Evolutionary conservation across 2,113 vertebrate species (phyloP), one percentile per base, ranked within the genome.

Genomic region (Crotalus horridus): DNA sequence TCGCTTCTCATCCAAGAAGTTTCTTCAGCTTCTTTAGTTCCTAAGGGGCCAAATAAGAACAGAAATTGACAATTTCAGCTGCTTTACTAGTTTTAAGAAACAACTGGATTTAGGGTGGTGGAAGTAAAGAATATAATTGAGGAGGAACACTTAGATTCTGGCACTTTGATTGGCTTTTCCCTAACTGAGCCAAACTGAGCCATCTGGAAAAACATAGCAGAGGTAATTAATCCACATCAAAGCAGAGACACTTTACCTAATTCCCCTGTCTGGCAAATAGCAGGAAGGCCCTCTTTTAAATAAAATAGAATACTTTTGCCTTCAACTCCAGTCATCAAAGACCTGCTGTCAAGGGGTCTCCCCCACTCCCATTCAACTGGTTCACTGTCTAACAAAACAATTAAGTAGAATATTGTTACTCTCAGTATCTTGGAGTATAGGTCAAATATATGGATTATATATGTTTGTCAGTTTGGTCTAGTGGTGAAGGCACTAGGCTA

Each of bases 181-280:
- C 69, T 74, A 39, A 39, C 69, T 74, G 69, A 74, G 64, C n/a
- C n/a, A 74, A 74, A 33, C 64, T 17, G 64, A 74, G 69, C 69
- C n/a, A 74, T 74, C 95, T 97, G 95, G 89, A 94, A 96, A 95
- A 96, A 97, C 96, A 97, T 90, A 91, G 94, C 2, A 0, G 93
- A 53, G 91, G 92, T 95, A 93, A 94, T 95, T 90, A 95, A 92
- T 93, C 92, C 93, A 95, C 91, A 96, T 96, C 96, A 96, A 96
- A 97, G 94, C 90, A 39, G 33, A 93, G 92, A 90, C 90, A n/a
- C 86, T 89, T 92, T 0, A 4, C 91, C 88, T 5, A 1, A 61
- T 56, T 90, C 0, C 0, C 11, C n/a, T 20, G 92, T 88, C 88
- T 92, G 33, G 20, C 74, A 46, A 85, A 1, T 92, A 26, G 0